Evolutionary conservation across 2,113 vertebrate genomes (phyloP).

Genomic region (Lota lota): DNA sequence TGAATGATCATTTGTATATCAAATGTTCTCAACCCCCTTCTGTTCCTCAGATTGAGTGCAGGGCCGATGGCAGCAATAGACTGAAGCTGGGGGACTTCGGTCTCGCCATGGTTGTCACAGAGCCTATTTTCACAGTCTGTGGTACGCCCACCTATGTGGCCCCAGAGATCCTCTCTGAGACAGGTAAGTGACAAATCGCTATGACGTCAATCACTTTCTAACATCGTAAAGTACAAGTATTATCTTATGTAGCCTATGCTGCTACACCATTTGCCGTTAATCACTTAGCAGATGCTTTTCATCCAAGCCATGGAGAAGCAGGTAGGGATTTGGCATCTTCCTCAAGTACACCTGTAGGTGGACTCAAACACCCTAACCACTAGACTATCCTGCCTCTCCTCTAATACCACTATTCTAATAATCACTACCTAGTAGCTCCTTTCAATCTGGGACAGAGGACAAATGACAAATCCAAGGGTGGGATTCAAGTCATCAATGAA

Average conservation of each 20-base stretch:
- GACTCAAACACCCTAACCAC: no score
- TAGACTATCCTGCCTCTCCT: not conserved
- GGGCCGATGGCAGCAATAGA: constrained; percentile 78
- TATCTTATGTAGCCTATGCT: no score
- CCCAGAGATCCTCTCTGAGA: constrained; percentile 94
- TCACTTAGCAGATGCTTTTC: no score
- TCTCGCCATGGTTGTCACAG: constrained; percentile 90
- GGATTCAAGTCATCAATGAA: not conserved
- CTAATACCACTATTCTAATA: not conserved
- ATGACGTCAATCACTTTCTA: no score
- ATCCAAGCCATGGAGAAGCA: no score
- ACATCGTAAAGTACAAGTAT: no score
- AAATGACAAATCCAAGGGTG: no score
- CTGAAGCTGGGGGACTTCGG: constrained; percentile 96
- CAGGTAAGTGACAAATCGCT: constrained; percentile 69
- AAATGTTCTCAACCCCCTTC: not conserved
- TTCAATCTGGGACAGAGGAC: no score
- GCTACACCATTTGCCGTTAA: no score
- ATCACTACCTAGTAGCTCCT: not conserved
- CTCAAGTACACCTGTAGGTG: no score
- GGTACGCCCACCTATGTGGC: constrained; percentile 97
- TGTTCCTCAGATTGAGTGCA: constrained; percentile 80
- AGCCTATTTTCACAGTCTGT: constrained; percentile 96
- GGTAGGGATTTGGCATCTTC: no score
- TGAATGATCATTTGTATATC: not conserved